phyloP scores from a whole-genome alignment of 2,888 invertebrate genomes.

The Glyphotaelius pellucidus region DNA sequence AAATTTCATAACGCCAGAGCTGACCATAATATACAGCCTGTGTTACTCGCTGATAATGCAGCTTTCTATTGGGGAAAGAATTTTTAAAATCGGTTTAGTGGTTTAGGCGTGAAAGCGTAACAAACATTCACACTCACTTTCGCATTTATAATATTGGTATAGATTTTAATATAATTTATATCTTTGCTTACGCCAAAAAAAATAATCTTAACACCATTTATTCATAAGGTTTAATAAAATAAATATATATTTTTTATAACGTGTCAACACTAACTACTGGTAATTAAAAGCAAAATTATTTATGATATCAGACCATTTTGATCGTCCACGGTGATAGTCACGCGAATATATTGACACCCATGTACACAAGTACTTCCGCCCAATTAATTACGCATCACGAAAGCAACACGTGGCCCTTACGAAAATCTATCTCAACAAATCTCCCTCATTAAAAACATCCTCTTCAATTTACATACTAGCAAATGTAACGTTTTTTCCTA shows the following conservation, averaged over 20 bases:
- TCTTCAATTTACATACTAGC: not conserved
- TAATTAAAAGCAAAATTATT: not conserved
- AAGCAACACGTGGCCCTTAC: conserved; percentile 41
- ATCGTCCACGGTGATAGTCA: not conserved
- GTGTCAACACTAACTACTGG: not conserved
- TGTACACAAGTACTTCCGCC: not conserved
- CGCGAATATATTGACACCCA: not conserved
- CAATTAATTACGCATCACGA: conserved; percentile 14
- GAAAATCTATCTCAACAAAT: not conserved
- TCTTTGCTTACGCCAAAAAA: not conserved
- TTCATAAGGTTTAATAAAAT: no score
- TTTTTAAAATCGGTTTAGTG: no score
- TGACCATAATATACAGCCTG: no score
- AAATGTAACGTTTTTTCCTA: conserved; percentile 11
- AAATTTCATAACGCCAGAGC: no score
- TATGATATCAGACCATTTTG: not conserved
- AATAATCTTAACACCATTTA: no score
- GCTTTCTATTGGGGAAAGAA: no score
- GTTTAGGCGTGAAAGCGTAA: no score
- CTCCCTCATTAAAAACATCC: conserved; percentile 12
- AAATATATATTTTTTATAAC: no score
- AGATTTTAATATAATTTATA: no score
- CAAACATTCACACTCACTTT: no score
- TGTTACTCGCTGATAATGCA: no score
- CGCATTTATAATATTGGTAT: no score